Conservation (phyloP, 2,113 vertebrate genomes). For the Crotalus helleri region DNA sequence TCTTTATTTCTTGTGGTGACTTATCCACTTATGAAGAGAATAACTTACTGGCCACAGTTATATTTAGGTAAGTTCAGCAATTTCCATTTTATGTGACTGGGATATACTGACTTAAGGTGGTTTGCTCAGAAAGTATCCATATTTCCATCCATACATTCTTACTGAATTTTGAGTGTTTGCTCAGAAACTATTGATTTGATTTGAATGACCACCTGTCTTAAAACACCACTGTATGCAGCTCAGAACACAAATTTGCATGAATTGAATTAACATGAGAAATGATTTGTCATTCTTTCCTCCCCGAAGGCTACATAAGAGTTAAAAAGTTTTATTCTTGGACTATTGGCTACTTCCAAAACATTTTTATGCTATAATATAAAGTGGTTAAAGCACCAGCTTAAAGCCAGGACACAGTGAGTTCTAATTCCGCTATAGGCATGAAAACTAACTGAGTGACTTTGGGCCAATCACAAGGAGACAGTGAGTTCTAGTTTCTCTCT, state of each 20-base stretch:
- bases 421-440: no score
- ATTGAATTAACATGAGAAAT: background rate
- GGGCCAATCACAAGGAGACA: no score
- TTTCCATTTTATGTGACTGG: background rate
- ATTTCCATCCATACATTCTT: no score
- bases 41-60: conserved; percentile 94
- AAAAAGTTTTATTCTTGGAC: background rate
- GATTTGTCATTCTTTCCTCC: background rate
- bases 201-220: no score
- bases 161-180: no score
- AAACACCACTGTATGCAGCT: no score
- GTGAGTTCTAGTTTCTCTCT: no score
- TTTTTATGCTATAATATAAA: background rate
- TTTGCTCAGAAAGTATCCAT: background rate
- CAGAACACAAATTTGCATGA: no score
- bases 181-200: no score
- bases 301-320: background rate
- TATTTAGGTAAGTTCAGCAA: conserved; percentile 77
- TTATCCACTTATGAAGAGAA: conserved; percentile 94
- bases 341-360: background rate
- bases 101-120: no score
- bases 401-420: no score
- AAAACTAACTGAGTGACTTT: background rate
- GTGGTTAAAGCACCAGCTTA: no score
- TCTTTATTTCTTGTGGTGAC: conserved; percentile 86